A percentile compares a stretch with the other conserved stretches of the same genome.
Conservation (phyloP, 2,797 vertebrate genomes). For the Chiroxiphia lanceolata region DNA sequence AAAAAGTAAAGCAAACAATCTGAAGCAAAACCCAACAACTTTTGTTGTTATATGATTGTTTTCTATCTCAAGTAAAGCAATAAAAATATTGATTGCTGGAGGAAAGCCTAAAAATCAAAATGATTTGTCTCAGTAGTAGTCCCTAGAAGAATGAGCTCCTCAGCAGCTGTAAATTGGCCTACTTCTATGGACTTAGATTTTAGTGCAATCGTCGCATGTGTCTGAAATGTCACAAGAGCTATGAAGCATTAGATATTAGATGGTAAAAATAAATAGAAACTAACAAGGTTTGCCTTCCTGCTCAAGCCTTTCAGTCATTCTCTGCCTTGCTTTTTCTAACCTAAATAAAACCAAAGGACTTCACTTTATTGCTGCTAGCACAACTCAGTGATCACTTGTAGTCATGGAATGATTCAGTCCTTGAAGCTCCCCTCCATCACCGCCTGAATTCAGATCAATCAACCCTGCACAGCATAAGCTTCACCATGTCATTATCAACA, state of each 20-base stretch:
- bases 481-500: background rate
- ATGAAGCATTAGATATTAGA: conserved; percentile 44
- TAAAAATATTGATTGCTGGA: conserved; percentile 53
- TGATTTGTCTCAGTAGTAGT: conserved; percentile 53
- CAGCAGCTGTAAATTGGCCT: conserved; percentile 34
- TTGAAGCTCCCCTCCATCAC: background rate
- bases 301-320: conserved; percentile 14
- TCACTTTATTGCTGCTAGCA: background rate
- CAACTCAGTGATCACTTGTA: background rate
- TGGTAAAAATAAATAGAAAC: conserved; percentile 45
- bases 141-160: conserved; percentile 32
- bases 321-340: background rate
- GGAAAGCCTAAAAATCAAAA: conserved; percentile 53
- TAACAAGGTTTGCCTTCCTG: conserved; percentile 33
- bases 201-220: background rate
- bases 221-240: conserved; percentile 36
- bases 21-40: background rate
- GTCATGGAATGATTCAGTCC: background rate
- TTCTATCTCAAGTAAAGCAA: conserved; percentile 44
- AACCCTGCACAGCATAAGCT: background rate
- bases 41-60: conserved; percentile 25
- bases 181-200: conserved; percentile 23
- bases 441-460: conserved; percentile 17
- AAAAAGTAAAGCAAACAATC: conserved; percentile 41
- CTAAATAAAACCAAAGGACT: conserved; percentile 14